phyloP scores from a whole-genome alignment of 2,888 invertebrate genomes.

The Cryptophagus acutangulus region DNA sequence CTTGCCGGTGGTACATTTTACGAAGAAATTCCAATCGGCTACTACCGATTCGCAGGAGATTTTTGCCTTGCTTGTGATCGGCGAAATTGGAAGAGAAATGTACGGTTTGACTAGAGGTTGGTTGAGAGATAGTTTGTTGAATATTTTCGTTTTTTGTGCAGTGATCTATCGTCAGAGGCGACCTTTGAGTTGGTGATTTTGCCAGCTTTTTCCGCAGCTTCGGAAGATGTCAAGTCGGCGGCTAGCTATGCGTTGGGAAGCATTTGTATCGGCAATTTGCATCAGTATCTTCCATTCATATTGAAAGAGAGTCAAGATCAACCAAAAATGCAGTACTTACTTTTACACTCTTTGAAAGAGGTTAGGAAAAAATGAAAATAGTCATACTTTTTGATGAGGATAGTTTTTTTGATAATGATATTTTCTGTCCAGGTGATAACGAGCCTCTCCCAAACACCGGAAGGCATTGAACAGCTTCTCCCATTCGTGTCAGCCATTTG shows the following conservation, averaged over 20 bases:
- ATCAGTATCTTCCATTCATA: slow-evolving; percentile 90
- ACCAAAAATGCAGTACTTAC: slow-evolving; percentile 90
- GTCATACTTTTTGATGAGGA: background rate
- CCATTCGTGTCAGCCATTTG: slow-evolving; percentile 86
- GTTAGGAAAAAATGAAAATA: too few relatives aligned
- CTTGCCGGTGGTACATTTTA: slow-evolving; percentile 60
- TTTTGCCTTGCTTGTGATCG: slow-evolving; percentile 90
- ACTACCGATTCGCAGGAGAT: slow-evolving; percentile 78
- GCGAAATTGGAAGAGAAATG: slow-evolving; percentile 94
- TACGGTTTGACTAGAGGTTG: slow-evolving; percentile 47
- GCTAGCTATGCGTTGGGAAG: slow-evolving; percentile 96
- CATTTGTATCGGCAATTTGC: slow-evolving; percentile 91
- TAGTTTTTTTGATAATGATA: too few relatives aligned
- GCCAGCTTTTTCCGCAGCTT: slow-evolving; percentile 82
- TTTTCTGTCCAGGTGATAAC: slow-evolving; percentile 65
- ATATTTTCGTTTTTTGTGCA: slow-evolving; percentile 36
- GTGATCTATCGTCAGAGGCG: slow-evolving; percentile 72
- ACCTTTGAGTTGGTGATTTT: slow-evolving; percentile 74
- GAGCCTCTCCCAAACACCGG: slow-evolving; percentile 70
- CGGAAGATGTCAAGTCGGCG: slow-evolving; percentile 96
- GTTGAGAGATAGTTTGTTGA: too few relatives aligned
- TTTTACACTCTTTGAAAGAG: slow-evolving; percentile 96
- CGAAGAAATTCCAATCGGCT: slow-evolving; percentile 67
- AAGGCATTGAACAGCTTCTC: slow-evolving; percentile 69
- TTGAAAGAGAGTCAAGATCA: slow-evolving; percentile 89